phyloP scores from a whole-genome alignment of 1,140 invertebrate genomes.

The Lepidurus arcticus region DNA sequence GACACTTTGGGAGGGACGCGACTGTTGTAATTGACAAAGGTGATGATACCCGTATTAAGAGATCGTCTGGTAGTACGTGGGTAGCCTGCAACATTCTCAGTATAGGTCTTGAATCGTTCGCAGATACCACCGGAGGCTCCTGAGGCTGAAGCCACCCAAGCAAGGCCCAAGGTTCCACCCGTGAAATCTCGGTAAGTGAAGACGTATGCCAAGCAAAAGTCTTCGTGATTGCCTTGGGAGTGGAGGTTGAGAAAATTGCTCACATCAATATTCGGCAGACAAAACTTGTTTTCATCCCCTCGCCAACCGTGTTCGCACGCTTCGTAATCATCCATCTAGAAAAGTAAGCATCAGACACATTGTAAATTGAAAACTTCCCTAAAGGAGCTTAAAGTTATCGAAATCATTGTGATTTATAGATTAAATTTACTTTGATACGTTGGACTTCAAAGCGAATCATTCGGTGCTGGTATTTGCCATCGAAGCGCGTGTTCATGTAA shows the following conservation, averaged over 20 bases:
- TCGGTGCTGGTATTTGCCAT: slow-evolving; percentile 69
- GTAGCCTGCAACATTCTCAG: slow-evolving; percentile 85
- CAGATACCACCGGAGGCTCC: slow-evolving; percentile 96
- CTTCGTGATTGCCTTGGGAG: slow-evolving; percentile 91
- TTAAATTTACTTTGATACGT: slow-evolving; percentile 71
- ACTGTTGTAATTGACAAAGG: slow-evolving; percentile 98
- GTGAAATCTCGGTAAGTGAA: slow-evolving; percentile 97
- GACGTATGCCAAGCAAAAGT: slow-evolving; percentile 97
- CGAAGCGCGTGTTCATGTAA: slow-evolving; percentile 90
- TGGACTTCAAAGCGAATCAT: slow-evolving; percentile 98
- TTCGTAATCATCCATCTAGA: slow-evolving; percentile 80
- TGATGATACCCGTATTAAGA: slow-evolving; percentile 98
- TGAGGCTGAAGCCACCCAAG: slow-evolving; percentile 95
- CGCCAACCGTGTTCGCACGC: slow-evolving; percentile 61
- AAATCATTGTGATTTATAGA: neutral
- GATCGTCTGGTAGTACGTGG: slow-evolving; percentile 89
- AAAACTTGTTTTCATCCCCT: slow-evolving; percentile 83
- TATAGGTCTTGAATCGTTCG: slow-evolving; percentile 95
- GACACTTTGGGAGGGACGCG: slow-evolving; percentile 94
- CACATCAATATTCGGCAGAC: slow-evolving; percentile 95
- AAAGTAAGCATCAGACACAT: slow-evolving; percentile 33
- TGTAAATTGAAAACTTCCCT: neutral
- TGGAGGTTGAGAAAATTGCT: slow-evolving; percentile 98
- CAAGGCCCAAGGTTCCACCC: slow-evolving; percentile 90
- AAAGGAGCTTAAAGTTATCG: neutral